Percentiles rank a stretch among this genome's conserved stretches.
Conservation (phyloP, 2,888 invertebrate species). For the Drosophila colorata region DNA sequence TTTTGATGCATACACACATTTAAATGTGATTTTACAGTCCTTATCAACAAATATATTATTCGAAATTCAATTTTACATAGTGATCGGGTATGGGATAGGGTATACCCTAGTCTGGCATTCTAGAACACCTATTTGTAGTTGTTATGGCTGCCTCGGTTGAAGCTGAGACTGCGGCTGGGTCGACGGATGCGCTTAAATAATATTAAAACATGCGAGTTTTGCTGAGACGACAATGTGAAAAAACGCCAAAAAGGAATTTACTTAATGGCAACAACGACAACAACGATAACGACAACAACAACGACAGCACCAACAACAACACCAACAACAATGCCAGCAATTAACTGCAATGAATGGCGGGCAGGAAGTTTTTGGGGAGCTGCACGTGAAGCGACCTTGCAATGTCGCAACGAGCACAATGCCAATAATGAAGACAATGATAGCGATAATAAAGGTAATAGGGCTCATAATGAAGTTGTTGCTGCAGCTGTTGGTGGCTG, state of each 20-base stretch:
- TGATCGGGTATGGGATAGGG: background rate
- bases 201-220: constrained; percentile 64
- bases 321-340: constrained; percentile 58
- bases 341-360: constrained; percentile 62
- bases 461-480: constrained; percentile 15
- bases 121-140: background rate
- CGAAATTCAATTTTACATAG: no score
- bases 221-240: constrained; percentile 60
- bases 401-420: constrained; percentile 62
- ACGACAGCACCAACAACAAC: constrained; percentile 14
- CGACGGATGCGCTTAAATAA: constrained; percentile 64
- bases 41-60: no score
- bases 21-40: no score
- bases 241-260: constrained; percentile 55
- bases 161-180: constrained; percentile 9
- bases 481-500: no score
- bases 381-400: constrained; percentile 69
- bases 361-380: constrained; percentile 67
- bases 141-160: constrained; percentile 3
- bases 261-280: constrained; percentile 54
- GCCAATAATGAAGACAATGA: constrained; percentile 24
- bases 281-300: constrained; percentile 21
- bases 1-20: no score
- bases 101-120: background rate
- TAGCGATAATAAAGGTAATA: constrained; percentile 15